These are phyloP conservation scores for Anastatus disparis DNA, from an alignment of 1,140 invertebrate genomes.

Conservation along the genomic window DNA sequence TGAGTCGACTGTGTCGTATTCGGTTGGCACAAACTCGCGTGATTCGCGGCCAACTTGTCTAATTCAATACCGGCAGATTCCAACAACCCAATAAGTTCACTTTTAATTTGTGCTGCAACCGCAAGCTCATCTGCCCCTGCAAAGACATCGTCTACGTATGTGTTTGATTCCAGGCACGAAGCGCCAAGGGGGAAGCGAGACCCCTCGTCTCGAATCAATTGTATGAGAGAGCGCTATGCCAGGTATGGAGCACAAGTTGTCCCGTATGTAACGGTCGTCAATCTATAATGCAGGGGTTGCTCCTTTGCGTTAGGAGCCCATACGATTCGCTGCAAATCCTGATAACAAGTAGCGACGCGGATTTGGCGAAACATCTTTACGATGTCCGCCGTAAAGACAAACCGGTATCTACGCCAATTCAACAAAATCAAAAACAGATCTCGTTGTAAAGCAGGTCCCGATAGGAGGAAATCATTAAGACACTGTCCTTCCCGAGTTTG, in stretches of 20 bases:
- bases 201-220: background rate
- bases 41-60: background rate
- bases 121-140: background rate
- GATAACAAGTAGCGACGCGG: constrained; percentile 41
- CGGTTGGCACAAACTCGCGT: background rate
- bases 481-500: background rate
- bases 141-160: constrained; percentile 8
- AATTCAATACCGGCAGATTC: background rate
- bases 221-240: background rate
- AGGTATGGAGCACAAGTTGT: background rate
- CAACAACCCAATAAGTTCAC: background rate
- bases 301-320: constrained; percentile 23
- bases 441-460: constrained; percentile 13
- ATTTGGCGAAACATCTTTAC: constrained; percentile 57
- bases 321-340: constrained; percentile 51
- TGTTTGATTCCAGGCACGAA: background rate
- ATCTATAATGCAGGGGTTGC: background rate
- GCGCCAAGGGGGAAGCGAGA: background rate
- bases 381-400: constrained; percentile 48
- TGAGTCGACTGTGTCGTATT: background rate
- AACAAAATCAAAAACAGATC: background rate
- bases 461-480: constrained; percentile 31
- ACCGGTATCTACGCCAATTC: constrained; percentile 37
- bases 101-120: background rate
- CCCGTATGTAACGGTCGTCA: background rate